Evolutionary conservation across 1,140 invertebrate genomes (phyloP).

Genomic region (Macrotrachela quadricornifera): DNA sequence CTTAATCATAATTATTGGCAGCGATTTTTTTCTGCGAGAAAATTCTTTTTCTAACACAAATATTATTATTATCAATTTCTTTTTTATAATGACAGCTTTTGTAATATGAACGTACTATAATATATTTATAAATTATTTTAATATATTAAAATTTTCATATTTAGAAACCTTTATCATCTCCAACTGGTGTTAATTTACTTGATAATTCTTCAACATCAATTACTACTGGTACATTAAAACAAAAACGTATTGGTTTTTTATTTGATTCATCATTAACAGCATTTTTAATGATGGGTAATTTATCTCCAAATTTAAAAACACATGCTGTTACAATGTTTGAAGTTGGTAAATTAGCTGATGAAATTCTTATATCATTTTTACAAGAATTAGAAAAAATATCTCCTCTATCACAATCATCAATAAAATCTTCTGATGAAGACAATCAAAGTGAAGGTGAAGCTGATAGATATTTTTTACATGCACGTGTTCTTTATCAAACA

Average conservation of each 20-base stretch:
- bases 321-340: slow-evolving; percentile 42
- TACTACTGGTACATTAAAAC: not conserved
- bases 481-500: slow-evolving; percentile 57
- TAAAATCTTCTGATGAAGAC: slow-evolving; percentile 10
- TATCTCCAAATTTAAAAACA: slow-evolving; percentile 47
- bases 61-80: too few species aligned
- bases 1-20: too few species aligned
- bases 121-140: too few species aligned
- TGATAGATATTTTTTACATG: slow-evolving; percentile 71
- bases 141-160: too few species aligned
- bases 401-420: not conserved
- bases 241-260: slow-evolving; percentile 62
- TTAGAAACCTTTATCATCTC: too few species aligned
- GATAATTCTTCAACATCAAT: not conserved
- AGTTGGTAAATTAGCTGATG: slow-evolving; percentile 78
- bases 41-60: too few species aligned
- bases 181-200: not conserved
- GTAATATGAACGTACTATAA: too few species aligned
- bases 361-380: slow-evolving; percentile 70
- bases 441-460: slow-evolving; percentile 67
- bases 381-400: slow-evolving; percentile 66
- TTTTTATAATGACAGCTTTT: too few species aligned
- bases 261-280: slow-evolving; percentile 86
- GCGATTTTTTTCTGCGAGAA: too few species aligned
- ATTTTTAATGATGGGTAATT: slow-evolving; percentile 92